Evolutionary conservation across 2,888 invertebrate genomes (phyloP), one percentile per base, ranked within the genome.

Genomic region (Limnephilus rhombicus): DNA sequence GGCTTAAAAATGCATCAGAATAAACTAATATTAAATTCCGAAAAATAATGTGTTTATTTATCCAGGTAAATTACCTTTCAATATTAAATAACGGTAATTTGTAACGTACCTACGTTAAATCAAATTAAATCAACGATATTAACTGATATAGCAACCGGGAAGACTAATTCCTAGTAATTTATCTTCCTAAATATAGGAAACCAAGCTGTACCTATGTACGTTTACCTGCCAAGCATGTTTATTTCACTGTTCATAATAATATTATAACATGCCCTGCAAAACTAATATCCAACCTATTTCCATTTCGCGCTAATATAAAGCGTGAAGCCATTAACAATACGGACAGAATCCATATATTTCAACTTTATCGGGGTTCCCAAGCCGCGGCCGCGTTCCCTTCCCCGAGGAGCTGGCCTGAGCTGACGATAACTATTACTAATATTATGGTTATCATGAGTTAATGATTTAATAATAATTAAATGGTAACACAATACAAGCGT

Each of bases 301-400:
- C 92, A 92, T 92, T 93, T 91, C 82, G 92, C 85, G 90, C 93
- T 93, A 93, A 93, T 93, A 93, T 92, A 92, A 92, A 92, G 92
- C 93, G 91, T 92, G 91, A 90, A 91, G 91, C 92, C 93, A 93
- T 93, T 93, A 92, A 93, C 93, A 93, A 93, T 92, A 91, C 92
- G 93, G 92, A 92, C 93, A 93, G 93, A 91, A 92, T 90, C 93
- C 93, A 92, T 93, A 92, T 92, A 93, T 93, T 92, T 92, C 89
- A 92, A 92, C 92, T 92, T 92, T 86, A 87, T 80, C 88, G n/a
- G 53, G 90, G 89, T 15, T 83, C 83, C 34, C 83, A 82, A 49
- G 49, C 45, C 82, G 49, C 34, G 49, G 41, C n/a, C n/a, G 89
- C 41, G 34, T 90, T n/a, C 18, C 18, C 31, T 34, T 53, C 87